Evolutionary conservation across 1,140 invertebrate genomes (phyloP).

Genomic region (Amyelois transitella): DNA sequence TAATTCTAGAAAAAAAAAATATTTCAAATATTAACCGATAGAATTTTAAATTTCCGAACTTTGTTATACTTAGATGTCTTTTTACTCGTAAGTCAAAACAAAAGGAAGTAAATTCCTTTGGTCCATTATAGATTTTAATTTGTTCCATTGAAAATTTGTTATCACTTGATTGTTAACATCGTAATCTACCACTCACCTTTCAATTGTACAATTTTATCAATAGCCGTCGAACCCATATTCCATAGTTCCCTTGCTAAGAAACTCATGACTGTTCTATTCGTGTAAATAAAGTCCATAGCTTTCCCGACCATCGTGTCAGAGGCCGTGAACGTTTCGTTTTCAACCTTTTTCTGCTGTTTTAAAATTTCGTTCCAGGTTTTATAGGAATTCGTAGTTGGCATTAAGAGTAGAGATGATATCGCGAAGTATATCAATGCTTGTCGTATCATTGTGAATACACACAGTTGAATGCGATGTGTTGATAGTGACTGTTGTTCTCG

Average conservation of each 20-base stretch:
- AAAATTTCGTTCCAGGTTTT: conserved; percentile 38
- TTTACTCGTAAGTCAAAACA: background rate
- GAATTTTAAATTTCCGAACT: too few species aligned
- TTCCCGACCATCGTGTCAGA: conserved; percentile 45
- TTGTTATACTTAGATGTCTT: too few species aligned
- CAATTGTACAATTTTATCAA: conserved; percentile 49
- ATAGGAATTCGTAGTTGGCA: conserved; percentile 21
- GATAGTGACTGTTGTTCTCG: background rate
- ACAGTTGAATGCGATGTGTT: background rate
- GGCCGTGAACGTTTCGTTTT: conserved; percentile 34
- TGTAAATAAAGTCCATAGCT: conserved; percentile 55
- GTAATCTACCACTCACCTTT: conserved; percentile 28
- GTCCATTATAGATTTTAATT: background rate
- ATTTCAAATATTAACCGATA: too few species aligned
- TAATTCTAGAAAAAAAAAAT: too few species aligned
- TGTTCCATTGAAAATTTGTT: background rate
- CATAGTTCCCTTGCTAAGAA: conserved; percentile 52
- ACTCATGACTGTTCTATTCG: conserved; percentile 55
- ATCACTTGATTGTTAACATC: too few species aligned
- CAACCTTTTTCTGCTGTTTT: conserved; percentile 29
- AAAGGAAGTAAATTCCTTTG: background rate
- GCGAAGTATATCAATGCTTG: conserved; percentile 7
- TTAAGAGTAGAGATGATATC: conserved; percentile 13
- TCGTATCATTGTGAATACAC: conserved; percentile 15
- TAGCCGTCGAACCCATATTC: conserved; percentile 46